A percentile compares a stretch with the other conserved stretches of the same genome.
phyloP scores from a whole-genome alignment of 2,888 invertebrate species.

The Sisyra terminalis region DNA sequence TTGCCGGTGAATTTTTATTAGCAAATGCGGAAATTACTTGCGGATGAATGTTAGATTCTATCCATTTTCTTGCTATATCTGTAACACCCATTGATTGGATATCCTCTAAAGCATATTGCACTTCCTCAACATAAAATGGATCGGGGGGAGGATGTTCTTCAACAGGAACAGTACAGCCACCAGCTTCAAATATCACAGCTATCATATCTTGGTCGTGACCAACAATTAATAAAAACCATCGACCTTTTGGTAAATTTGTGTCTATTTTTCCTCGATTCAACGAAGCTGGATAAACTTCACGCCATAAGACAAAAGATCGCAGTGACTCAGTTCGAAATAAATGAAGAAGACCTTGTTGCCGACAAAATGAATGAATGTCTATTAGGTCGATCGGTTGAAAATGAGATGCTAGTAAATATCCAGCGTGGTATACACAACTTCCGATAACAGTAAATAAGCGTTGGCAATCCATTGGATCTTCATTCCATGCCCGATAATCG shows the following conservation, averaged over 20 bases:
- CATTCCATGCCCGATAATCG: slow-evolving; percentile 80
- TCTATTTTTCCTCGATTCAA: slow-evolving; percentile 21
- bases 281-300: slow-evolving; percentile 47
- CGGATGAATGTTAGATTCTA: slow-evolving; percentile 47
- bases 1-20: slow-evolving; percentile 12
- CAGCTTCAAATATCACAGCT: slow-evolving; percentile 56
- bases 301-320: slow-evolving; percentile 59
- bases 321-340: slow-evolving; percentile 47
- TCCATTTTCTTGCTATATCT: slow-evolving; percentile 50
- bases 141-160: slow-evolving; percentile 45
- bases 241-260: slow-evolving; percentile 31
- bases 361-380: slow-evolving; percentile 59
- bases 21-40: slow-evolving; percentile 24
- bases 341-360: slow-evolving; percentile 56
- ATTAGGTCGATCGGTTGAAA: slow-evolving; percentile 54
- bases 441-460: slow-evolving; percentile 41
- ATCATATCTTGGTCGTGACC: slow-evolving; percentile 50
- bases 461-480: slow-evolving; percentile 59
- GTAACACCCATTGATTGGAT: slow-evolving; percentile 61
- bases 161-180: slow-evolving; percentile 53
- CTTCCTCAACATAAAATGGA: slow-evolving; percentile 79
- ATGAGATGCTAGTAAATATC: slow-evolving; percentile 63
- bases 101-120: slow-evolving; percentile 66
- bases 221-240: slow-evolving; percentile 57
- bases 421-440: slow-evolving; percentile 35